Evolutionary conservation across 2,888 invertebrate species (phyloP).

Genomic region (Ischnus inquisitorius): DNA sequence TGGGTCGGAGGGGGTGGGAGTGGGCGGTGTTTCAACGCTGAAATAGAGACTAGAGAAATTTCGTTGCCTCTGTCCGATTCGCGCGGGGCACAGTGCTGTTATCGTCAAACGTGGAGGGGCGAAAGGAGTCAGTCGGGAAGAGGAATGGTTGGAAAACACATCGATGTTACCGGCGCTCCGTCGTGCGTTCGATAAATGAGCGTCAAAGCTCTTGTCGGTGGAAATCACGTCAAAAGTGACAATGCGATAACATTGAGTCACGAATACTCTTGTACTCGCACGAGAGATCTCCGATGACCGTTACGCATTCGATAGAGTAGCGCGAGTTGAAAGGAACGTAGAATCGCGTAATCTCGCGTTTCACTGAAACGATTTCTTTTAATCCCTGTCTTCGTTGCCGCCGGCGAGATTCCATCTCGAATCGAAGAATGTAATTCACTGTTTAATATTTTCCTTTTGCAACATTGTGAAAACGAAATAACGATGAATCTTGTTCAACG

Average conservation of each 20-base stretch:
- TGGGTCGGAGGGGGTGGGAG: background rate
- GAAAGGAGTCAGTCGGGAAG: no score
- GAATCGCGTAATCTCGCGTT: background rate
- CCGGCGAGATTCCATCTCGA: background rate
- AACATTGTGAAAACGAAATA: background rate
- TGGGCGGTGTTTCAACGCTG: conserved; percentile 24
- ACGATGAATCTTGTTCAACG: background rate
- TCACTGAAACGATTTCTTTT: no score
- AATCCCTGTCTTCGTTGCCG: no score
- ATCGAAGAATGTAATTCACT: background rate
- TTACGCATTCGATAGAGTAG: background rate
- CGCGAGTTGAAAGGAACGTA: background rate
- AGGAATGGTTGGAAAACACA: background rate
- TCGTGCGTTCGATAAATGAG: conserved; percentile 27
- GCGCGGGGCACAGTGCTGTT: background rate
- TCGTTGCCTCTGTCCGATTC: conserved; percentile 9
- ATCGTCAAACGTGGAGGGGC: background rate
- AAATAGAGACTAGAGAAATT: conserved; percentile 47
- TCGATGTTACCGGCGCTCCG: background rate
- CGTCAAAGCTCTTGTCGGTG: conserved; percentile 15
- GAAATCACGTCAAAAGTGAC: conserved; percentile 68
- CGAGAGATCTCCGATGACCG: conserved; percentile 35
- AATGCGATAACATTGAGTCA: conserved; percentile 77
- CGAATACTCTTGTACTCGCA: conserved; percentile 72
- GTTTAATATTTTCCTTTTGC: background rate